phyloP scores from a whole-genome alignment of 2,797 vertebrate genomes.

The Falco peregrinus region DNA sequence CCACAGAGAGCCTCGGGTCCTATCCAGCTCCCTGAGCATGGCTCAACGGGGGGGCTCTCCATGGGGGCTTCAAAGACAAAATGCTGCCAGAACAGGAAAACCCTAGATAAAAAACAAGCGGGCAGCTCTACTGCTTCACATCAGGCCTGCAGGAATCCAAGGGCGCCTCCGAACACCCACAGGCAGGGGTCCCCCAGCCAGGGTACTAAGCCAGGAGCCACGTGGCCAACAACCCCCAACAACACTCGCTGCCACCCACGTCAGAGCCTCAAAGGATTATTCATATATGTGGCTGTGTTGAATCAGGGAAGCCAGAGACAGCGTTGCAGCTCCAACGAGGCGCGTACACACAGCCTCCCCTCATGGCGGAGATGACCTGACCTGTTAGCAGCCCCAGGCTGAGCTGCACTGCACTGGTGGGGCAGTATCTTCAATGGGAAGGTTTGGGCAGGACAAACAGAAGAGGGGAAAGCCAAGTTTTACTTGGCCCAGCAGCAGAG shows the following conservation, averaged over 20 bases:
- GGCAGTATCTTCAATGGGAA: not conserved
- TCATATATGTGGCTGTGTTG: fast-evolving
- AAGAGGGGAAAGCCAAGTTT: not conserved
- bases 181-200: not conserved
- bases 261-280: not conserved
- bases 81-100: not conserved
- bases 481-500: not conserved
- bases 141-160: not conserved
- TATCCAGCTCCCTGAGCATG: not conserved
- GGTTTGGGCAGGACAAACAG: not conserved
- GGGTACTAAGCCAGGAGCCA: not conserved
- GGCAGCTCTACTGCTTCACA: not conserved
- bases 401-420: not conserved
- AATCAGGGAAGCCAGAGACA: not conserved
- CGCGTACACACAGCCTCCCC: fast-evolving
- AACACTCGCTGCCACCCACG: not conserved
- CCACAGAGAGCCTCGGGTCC: not conserved
- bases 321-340: not conserved
- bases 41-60: not conserved
- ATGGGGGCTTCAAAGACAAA: not conserved
- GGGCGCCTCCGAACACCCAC: not conserved
- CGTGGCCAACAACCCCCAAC: fast-evolving
- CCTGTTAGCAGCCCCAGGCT: not conserved
- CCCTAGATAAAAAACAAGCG: not conserved
- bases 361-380: not conserved